Base-by-base conservation (phyloP, 2,113 vertebrate genomes). In the Psammodynastes pulverulentus region DNA sequence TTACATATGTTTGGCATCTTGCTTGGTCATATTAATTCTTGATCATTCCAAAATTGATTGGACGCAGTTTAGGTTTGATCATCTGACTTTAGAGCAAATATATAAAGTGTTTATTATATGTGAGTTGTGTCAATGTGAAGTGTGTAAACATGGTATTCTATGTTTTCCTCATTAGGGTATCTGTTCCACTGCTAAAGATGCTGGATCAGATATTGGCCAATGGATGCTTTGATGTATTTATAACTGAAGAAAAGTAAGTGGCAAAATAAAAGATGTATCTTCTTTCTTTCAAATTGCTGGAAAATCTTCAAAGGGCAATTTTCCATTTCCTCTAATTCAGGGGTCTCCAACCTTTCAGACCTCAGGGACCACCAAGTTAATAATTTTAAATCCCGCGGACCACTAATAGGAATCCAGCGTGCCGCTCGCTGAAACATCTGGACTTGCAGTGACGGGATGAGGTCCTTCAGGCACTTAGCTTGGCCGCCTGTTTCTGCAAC, bases 161-260 rank as follows among this genome's bases (percentile, higher is more conserved):
- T 91, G 39, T 79, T 90, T 93, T 89, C 95, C 87, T 92, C 62
- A n/a, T 7, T 95, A 99, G 99, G 93, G 98, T 99, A 26, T 98
- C 98, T 0, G 93, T 99, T 8, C 98, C 99, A 5, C 97, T 99
- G 4, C 97, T 99, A 93, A 98, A 98, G 95, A 99, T 98, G 97
- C 95, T 99, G 95, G 98, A 98, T 96, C 98, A 98, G 94, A 97
- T 99, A 97, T 97, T 99, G 92, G 97, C 98, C 0, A 98, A 98
- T 0, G 97, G 98, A 93, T 99, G 98, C 93, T 99, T 99, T 3
- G 98, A 99, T 62, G 90, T 97, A 94, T 98, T 99, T 95, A 96
- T 97, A 45, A 45, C 39, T 2, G 96, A 98, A 88, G 98, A 98
- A 43, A 97, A 98, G 99, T 99, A 92, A 98, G 98, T 96, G n/a